These are phyloP conservation scores for Cladopsammia gracilis DNA, from an alignment of 64 coral and sea anemone genomes.

Conservation along the genomic window DNA sequence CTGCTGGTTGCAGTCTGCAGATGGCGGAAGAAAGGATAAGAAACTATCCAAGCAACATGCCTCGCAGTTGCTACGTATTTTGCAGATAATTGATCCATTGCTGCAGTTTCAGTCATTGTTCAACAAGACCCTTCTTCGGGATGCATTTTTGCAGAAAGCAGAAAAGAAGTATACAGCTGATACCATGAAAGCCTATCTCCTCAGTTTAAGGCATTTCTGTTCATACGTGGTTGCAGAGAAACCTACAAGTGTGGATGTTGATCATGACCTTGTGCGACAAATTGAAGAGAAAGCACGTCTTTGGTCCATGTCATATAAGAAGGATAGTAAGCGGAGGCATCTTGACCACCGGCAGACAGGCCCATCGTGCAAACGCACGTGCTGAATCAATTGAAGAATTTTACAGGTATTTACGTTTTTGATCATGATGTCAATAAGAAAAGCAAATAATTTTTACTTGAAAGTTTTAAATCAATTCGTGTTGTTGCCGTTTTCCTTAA, in stretches of 20 bases:
- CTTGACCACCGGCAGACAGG: constrained; percentile 67
- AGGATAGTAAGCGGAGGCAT: constrained; percentile 47
- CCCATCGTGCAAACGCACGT: constrained; percentile 64
- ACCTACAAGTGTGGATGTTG: constrained; percentile 33
- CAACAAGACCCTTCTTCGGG: constrained; percentile 36
- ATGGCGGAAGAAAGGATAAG: no score
- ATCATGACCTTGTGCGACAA: background rate
- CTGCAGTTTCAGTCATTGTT: constrained; percentile 43
- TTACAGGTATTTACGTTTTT: no score
- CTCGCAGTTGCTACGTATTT: constrained; percentile 48
- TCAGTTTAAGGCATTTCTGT: constrained; percentile 69
- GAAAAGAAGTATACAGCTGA: constrained; percentile 38
- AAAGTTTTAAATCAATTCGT: no score
- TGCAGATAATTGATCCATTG: constrained; percentile 34
- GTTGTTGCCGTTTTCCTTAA: no score
- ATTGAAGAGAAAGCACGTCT: constrained; percentile 35
- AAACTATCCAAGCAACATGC: constrained; percentile 48
- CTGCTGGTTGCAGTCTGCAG: no score
- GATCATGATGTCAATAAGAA: no score
- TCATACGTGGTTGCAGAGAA: constrained; percentile 47
- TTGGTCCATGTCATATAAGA: constrained; percentile 67
- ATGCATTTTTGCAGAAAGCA: constrained; percentile 44
- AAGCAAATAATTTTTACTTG: no score
- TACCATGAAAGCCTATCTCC: constrained; percentile 70
- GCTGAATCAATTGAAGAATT: constrained; percentile 69